These are phyloP conservation scores for Poeciliopsis infans DNA, from an alignment of 2,797 vertebrate species.

Conservation along the genomic window DNA sequence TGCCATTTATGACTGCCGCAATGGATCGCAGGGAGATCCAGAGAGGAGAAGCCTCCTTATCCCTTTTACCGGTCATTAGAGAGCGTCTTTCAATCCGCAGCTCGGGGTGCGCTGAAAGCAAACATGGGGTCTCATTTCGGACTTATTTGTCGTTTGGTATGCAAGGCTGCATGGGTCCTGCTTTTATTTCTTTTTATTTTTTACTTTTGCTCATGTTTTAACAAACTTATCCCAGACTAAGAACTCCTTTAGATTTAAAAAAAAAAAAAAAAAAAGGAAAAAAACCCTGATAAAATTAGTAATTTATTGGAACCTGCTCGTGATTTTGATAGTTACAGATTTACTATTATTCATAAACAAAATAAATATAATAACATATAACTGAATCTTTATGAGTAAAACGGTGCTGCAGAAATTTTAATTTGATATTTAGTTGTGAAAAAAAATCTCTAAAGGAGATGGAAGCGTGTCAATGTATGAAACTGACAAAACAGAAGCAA, in stretches of 20 bases:
- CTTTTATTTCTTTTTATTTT: conserved; percentile 1
- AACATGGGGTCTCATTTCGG: conserved; percentile 34
- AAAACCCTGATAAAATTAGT: too few relatives aligned
- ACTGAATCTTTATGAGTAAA: neutral
- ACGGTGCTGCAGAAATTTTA: too few relatives aligned
- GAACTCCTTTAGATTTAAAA: neutral
- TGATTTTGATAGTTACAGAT: neutral
- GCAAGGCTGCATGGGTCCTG: conserved; percentile 22
- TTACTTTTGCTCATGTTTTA: neutral
- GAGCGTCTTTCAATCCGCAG: conserved; percentile 56
- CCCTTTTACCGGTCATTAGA: conserved; percentile 54
- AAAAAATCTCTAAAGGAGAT: neutral
- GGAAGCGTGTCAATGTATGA: neutral
- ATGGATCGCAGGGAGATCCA: conserved; percentile 53
- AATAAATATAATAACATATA: neutral
- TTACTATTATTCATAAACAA: neutral
- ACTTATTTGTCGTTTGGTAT: conserved; percentile 43
- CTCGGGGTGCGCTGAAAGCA: conserved; percentile 26
- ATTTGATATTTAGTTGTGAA: neutral
- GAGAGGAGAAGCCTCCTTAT: conserved; percentile 41
- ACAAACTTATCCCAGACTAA: neutral
- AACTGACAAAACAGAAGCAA: neutral
- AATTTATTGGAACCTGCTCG: neutral
- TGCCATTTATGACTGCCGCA: conserved; percentile 63
- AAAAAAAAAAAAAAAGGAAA: neutral